A percentile compares a stretch with the other conserved stretches of the same genome.
Evolutionary conservation across 2,888 invertebrate species (phyloP).

Genomic region (Nematopogon swammerdamellus): DNA sequence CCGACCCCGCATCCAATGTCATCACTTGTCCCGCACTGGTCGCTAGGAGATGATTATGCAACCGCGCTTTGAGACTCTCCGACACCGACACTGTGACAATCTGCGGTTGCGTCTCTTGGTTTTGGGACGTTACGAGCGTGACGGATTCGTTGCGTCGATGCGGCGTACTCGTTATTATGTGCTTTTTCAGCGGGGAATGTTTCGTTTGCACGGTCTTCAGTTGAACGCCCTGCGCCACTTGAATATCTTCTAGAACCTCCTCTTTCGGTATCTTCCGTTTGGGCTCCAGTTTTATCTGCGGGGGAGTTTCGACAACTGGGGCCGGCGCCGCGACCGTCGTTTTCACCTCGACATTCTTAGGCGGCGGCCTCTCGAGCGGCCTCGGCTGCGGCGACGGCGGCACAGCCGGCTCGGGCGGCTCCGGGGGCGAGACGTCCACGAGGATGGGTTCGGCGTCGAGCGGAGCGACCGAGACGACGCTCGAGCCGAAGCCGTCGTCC

Average conservation of each 20-base stretch:
- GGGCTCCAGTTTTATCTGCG: conserved; percentile 12
- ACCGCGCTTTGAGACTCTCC: conserved; percentile 26
- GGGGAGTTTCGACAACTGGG: conserved; percentile 17
- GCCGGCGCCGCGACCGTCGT: conserved; percentile 15
- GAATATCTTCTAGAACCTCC: conserved; percentile 17
- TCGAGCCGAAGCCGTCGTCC: conserved; percentile 27
- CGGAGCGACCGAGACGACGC: conserved; percentile 22
- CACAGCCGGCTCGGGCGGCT: conserved; percentile 16
- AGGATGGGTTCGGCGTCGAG: not conserved
- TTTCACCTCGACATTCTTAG: too few species aligned
- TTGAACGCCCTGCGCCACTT: conserved; percentile 26
- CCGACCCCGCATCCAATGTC: conserved; percentile 1
- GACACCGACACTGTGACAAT: conserved; percentile 38
- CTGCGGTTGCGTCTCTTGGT: conserved; percentile 21
- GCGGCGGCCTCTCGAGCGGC: conserved; percentile 10
- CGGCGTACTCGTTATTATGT: conserved; percentile 29
- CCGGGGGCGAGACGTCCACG: not conserved
- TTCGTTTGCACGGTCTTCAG: conserved; percentile 36
- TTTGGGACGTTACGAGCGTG: conserved; percentile 8
- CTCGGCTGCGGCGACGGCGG: conserved; percentile 28
- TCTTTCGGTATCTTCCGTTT: not conserved
- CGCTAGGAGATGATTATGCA: conserved; percentile 30
- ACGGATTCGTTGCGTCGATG: not conserved
- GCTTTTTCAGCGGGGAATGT: conserved; percentile 41
- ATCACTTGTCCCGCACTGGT: not conserved